Evolutionary conservation across 2,113 vertebrate species (phyloP), one percentile per base, ranked within the genome.

Genomic region (Petroica traversi): DNA sequence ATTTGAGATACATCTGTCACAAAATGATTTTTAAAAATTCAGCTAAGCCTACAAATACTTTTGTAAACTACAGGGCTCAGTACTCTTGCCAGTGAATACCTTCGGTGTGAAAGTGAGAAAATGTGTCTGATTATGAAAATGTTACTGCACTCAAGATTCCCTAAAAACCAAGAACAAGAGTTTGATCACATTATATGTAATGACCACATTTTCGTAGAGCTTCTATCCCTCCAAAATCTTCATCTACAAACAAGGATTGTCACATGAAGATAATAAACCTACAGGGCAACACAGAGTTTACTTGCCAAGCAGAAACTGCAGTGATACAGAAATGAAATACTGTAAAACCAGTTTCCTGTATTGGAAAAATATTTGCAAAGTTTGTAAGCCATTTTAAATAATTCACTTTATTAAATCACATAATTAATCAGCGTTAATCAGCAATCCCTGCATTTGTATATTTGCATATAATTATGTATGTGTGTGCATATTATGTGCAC

Each of bases 201-300:
- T 33, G 15, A 38, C 5, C 18, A 25, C 8, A 34, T 67, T 84
- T 40, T 86, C 38, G 40, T 40, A 34, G 58, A 36, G 41, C 10
- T 59, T 66, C 67, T 79, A 85, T 58, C 31, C 87, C 66, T 87
- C 38, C 15, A 83, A 85, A 95, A 77, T 58, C 59, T 71, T 72
- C 2, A 63, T 33, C 23, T 76, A 43, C 36, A 87, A 78, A 55
- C 18, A 84, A 49, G 43, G 12, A 33, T 28, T 25, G 25, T 69
- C 38, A 86, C 19, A 46, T 40, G 46, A 69, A 51, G 20, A 58
- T 2, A 74, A 29, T n/a, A 85, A 92, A 92, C 24, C n/a, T 38
- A 20, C 2, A 14, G n/a, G 29, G 26, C 17, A 83, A 66, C 19
- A 57, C 17, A n/a, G n/a, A n/a, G n/a, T 76, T 62, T 58, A 88